These are phyloP conservation scores for Nephila pilipes DNA, from an alignment of 1,140 invertebrate species.

Conservation along the genomic window DNA sequence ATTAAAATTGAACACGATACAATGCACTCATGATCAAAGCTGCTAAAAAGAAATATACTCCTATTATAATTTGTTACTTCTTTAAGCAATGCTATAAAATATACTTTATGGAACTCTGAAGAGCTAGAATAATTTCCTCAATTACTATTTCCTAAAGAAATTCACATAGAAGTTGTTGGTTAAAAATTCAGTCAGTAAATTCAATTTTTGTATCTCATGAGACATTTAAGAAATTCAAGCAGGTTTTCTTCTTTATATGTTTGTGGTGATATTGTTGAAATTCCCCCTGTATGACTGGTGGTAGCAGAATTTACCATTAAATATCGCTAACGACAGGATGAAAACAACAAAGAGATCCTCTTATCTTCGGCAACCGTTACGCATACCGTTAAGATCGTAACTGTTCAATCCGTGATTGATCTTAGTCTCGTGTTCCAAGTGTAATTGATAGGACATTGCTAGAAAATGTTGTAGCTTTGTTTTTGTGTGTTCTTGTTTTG, in stretches of 20 bases:
- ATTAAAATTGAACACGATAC: too few relatives aligned
- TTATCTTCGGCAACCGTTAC: conserved; percentile 44
- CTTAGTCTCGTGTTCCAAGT: conserved; percentile 50
- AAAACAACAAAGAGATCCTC: neutral
- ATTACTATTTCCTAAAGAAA: too few relatives aligned
- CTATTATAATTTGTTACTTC: too few relatives aligned
- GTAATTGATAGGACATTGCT: conserved; percentile 65
- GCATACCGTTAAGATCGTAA: conserved; percentile 32
- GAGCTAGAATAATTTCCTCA: too few relatives aligned
- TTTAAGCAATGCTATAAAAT: too few relatives aligned
- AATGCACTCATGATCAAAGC: too few relatives aligned
- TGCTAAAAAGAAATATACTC: too few relatives aligned
- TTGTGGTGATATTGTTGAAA: neutral
- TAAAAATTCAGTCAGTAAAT: neutral
- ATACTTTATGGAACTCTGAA: too few relatives aligned
- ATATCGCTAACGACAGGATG: conserved; percentile 37
- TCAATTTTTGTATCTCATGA: neutral
- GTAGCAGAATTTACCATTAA: conserved; percentile 36
- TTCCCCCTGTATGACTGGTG: neutral
- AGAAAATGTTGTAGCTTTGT: conserved; percentile 56
- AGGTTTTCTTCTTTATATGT: neutral
- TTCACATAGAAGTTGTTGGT: too few relatives aligned
- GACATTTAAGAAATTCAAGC: neutral
- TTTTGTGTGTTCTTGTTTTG: conserved; percentile 58
- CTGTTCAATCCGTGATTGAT: conserved; percentile 71